Evolutionary conservation across 1,140 invertebrate species (phyloP), one percentile per base, ranked within the genome.

Genomic region (Drosophila chauvacae): DNA sequence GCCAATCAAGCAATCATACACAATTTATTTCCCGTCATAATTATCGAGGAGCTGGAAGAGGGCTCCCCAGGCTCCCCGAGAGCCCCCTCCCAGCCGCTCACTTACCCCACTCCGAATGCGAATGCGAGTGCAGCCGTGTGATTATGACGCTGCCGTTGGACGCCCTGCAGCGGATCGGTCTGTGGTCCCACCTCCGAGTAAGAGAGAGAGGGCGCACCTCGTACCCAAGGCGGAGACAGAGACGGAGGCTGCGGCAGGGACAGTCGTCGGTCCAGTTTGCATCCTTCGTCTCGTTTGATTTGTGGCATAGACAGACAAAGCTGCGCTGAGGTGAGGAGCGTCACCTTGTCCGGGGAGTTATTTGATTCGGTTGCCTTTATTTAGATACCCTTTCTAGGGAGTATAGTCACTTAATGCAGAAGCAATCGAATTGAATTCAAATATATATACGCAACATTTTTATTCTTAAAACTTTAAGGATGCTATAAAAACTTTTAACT

Each of bases 1-100:
- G 90, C 82, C 90, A 91, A 91, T 91, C 84, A 91, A 91, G 90
- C 90, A 90, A 91, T 91, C 90, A 91, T 83, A 83, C 82, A 91
- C 81, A 91, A 91, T 91, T 91, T 91, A 91, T 91, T 90, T 91
- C 79, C 90, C 80, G 80, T 91, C 90, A 91, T 91, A 91, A 91
- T 91, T 91, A 91, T 91, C 80, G 71, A 86, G 66, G 72, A 78
- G 64, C 63, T 77, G 63, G 62, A 56, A 50, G 50, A 77, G 75
- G 20, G 51, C 30, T 60, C 53, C 9, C 14, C 35, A 42, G 69
- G 51, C 51, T 39, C 51, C 44, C 35, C 51, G 28, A 20, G 64
- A 20, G 10, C 26, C 20, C 64, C 50, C 69, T 30, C 41, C 26
- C 33, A 7, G 37, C 66, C 61, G 35, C 44, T 59, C 65, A 69